These are phyloP conservation scores for Epinephelus lanceolatus DNA, from an alignment of 2,113 vertebrate species.

Conservation along the genomic window DNA sequence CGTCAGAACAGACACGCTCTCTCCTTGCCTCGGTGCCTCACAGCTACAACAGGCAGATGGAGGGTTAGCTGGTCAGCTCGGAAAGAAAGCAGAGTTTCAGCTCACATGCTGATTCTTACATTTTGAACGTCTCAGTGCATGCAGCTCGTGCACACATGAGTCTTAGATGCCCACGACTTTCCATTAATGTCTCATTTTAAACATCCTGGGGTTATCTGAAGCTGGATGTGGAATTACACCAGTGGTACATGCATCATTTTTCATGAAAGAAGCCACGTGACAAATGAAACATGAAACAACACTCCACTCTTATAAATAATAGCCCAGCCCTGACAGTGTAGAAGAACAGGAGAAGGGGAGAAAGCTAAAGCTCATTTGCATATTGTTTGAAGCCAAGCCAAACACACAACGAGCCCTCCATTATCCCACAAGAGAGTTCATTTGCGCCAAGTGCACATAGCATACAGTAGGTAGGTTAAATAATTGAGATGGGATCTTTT, in stretches of 20 bases:
- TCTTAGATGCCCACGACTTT: neutral
- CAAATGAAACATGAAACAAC: constrained; percentile 45
- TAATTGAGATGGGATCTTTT: constrained; percentile 72
- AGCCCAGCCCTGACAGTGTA: constrained; percentile 4
- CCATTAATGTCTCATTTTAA: neutral
- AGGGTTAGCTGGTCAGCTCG: constrained; percentile 22
- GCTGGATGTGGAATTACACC: neutral
- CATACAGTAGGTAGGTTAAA: constrained; percentile 66
- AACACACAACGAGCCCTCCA: constrained; percentile 26
- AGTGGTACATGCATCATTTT: neutral
- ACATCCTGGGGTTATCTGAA: neutral
- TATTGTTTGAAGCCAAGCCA: constrained; percentile 43
- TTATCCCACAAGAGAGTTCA: constrained; percentile 53
- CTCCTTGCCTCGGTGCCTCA: constrained; percentile 34
- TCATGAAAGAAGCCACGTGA: neutral
- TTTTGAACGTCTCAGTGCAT: neutral
- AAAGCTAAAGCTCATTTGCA: constrained; percentile 59
- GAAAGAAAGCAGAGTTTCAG: neutral
- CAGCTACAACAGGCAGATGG: constrained; percentile 43
- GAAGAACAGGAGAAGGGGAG: constrained; percentile 4
- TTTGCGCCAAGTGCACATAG: constrained; percentile 43
- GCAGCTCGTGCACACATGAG: neutral
- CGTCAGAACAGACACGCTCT: constrained; percentile 33
- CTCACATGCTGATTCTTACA: constrained; percentile 19
- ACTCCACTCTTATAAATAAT: constrained; percentile 50